phyloP scores from a whole-genome alignment of 2,888 invertebrate genomes.

The Scaptomyza cyrtandrae region DNA sequence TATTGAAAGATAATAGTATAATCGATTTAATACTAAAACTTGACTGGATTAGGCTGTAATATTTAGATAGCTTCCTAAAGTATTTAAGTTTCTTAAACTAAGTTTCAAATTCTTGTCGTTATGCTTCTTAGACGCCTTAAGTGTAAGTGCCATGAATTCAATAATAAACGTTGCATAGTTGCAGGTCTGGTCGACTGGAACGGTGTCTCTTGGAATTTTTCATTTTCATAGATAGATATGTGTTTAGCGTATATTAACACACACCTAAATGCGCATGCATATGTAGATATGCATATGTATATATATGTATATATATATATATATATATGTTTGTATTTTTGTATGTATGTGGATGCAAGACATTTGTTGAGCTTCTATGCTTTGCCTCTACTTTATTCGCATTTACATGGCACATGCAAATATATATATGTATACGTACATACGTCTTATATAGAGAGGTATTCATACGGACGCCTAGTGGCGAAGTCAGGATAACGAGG shows the following conservation, averaged over 20 bases:
- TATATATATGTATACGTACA: conserved; percentile 10
- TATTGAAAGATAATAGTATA: too few relatives aligned
- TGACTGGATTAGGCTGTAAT: too few relatives aligned
- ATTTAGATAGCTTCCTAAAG: conserved; percentile 10
- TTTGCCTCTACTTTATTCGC: conserved; percentile 47
- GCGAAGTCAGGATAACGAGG: conserved; percentile 35
- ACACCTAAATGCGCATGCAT: neutral
- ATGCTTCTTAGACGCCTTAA: conserved; percentile 9
- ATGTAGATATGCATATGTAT: neutral
- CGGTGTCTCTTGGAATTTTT: conserved; percentile 64
- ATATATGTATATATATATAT: neutral
- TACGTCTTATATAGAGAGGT: conserved; percentile 46
- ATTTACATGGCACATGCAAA: conserved; percentile 49
- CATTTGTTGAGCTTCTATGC: conserved; percentile 36
- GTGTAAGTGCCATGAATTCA: conserved; percentile 44
- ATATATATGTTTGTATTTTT: neutral
- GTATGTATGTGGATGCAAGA: conserved; percentile 18
- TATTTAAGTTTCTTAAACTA: neutral
- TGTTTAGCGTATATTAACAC: conserved; percentile 34
- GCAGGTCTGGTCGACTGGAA: conserved; percentile 26
- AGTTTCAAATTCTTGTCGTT: conserved; percentile 14
- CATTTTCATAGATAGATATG: conserved; percentile 54
- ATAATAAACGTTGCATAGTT: conserved; percentile 58
- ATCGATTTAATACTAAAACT: too few relatives aligned
- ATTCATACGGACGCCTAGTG: conserved; percentile 73